A percentile compares a stretch with the other conserved stretches of the same genome.
phyloP scores from a whole-genome alignment of 1,140 invertebrate species.

The Yoshiicerus persimilis region DNA sequence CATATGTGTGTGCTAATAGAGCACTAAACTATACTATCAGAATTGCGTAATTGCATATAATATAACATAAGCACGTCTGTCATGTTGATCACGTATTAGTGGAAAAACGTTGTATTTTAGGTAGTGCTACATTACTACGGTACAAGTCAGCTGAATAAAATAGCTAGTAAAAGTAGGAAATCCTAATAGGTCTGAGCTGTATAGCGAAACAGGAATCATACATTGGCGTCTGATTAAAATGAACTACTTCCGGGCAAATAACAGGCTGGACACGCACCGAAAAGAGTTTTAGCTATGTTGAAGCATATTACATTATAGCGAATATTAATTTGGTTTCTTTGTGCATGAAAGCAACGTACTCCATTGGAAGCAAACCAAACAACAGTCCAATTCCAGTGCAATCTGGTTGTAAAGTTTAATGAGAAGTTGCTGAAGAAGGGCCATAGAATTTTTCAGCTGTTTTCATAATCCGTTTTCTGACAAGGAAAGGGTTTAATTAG shows the following conservation, averaged over 20 bases:
- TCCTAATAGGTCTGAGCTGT: neutral
- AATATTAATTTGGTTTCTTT: neutral
- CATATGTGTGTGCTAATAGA: too few relatives aligned
- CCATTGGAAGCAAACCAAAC: neutral
- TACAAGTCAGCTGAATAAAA: neutral
- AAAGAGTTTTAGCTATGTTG: neutral
- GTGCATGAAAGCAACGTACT: neutral
- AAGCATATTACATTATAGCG: neutral
- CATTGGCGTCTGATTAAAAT: neutral
- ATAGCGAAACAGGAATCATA: neutral
- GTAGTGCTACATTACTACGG: neutral
- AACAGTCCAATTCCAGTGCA: neutral
- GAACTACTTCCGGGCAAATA: neutral
- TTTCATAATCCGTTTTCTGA: neutral
- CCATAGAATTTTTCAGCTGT: neutral
- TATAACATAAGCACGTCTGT: neutral
- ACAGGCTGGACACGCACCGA: neutral
- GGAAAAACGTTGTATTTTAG: neutral
- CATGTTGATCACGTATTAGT: neutral
- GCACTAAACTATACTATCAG: too few relatives aligned
- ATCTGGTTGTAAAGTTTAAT: neutral
- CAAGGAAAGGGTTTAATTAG: neutral
- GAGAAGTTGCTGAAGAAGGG: neutral
- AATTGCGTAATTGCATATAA: neutral
- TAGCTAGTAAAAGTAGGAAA: neutral